phyloP scores from a whole-genome alignment of 2,113 vertebrate species.

The Muntiacus muntjak region DNA sequence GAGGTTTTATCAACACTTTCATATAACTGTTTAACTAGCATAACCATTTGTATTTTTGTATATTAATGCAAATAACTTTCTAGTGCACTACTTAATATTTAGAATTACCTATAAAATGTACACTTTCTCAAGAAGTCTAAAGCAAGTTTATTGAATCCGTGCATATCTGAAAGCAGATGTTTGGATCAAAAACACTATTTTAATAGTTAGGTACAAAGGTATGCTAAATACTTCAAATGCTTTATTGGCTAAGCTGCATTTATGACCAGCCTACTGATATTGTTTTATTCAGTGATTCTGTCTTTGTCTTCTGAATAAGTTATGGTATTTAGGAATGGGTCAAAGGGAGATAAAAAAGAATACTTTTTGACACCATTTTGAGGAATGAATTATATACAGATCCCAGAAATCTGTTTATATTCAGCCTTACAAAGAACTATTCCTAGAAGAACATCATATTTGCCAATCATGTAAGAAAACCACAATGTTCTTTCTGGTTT shows the following conservation, averaged over 20 bases:
- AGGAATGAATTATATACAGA: neutral
- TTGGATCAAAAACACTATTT: neutral
- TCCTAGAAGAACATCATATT: neutral
- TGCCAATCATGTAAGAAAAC: neutral
- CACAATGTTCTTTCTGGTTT: neutral
- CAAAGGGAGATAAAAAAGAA: neutral
- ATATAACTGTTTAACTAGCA: neutral
- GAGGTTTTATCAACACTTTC: neutral
- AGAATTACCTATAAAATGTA: neutral
- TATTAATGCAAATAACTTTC: neutral
- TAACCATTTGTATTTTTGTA: slow-evolving; percentile 5
- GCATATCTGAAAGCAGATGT: neutral
- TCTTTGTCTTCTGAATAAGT: neutral
- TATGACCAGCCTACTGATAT: neutral
- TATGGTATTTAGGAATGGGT: neutral
- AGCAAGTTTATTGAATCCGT: neutral
- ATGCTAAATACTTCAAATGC: neutral
- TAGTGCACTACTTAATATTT: neutral
- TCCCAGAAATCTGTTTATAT: neutral
- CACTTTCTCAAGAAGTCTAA: neutral
- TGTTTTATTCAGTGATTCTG: neutral
- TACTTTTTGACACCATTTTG: neutral
- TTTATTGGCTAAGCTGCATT: neutral
- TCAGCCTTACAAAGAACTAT: neutral
- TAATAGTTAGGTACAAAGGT: neutral